Conservation (phyloP, 1,140 invertebrate species). For the Lucilia sericata region DNA sequence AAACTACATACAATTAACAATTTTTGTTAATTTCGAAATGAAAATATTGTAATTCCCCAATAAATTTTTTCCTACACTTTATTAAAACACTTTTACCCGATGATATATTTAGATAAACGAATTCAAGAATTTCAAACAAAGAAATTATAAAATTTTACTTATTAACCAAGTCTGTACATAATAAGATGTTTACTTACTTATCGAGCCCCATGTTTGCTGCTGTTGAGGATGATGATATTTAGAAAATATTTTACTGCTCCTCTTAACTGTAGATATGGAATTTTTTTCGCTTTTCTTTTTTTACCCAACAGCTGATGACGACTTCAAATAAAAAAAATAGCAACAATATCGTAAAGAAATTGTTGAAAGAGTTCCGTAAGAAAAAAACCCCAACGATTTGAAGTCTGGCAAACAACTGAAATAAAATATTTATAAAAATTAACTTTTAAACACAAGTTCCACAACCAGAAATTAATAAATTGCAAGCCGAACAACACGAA, state of each 20-base stretch:
- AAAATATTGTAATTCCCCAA: too few species aligned
- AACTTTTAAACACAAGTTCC: background rate
- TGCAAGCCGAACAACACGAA: constrained; percentile 5
- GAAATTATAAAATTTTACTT: too few species aligned
- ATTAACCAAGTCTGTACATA: too few species aligned
- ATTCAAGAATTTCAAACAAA: too few species aligned
- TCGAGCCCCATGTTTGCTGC: background rate
- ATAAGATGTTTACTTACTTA: background rate
- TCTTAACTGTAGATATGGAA: background rate
- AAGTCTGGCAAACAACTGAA: background rate
- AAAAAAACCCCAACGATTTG: background rate
- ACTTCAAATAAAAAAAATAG: background rate
- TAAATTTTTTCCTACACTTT: too few species aligned
- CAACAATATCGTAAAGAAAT: background rate
- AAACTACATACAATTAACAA: too few species aligned
- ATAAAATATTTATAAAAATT: constrained; percentile 21
- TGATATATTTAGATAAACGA: too few species aligned
- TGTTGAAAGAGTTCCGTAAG: background rate
- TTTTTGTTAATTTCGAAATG: too few species aligned
- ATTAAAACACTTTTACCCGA: too few species aligned
- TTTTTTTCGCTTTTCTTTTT: too few species aligned
- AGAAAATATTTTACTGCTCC: background rate
- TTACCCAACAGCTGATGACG: background rate
- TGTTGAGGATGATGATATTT: background rate
- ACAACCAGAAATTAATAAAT: constrained; percentile 4